These are phyloP conservation scores for Eubasilissa splendida DNA, from an alignment of 2,888 invertebrate genomes.

Conservation along the genomic window DNA sequence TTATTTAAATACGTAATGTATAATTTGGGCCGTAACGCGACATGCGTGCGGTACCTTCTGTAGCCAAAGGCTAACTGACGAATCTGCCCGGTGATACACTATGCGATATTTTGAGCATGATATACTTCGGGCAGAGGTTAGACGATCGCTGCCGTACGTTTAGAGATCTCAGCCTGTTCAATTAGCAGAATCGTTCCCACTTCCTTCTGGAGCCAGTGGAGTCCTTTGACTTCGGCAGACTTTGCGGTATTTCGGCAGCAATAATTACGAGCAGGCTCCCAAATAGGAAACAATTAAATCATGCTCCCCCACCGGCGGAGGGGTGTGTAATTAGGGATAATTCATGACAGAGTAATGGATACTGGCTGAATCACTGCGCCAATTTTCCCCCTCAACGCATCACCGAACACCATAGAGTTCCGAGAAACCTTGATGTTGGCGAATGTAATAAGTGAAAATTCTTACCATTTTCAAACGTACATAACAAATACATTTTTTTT, in stretches of 20 bases:
- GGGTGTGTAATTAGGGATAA: constrained; percentile 46
- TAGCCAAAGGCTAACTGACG: too few relatives aligned
- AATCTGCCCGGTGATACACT: too few relatives aligned
- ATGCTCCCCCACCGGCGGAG: constrained; percentile 31
- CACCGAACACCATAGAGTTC: constrained; percentile 26
- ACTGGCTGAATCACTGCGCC: constrained; percentile 47
- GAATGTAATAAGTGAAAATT: background rate
- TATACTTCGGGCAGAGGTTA: too few relatives aligned
- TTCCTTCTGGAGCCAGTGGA: constrained; percentile 1
- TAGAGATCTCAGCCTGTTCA: background rate
- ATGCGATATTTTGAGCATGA: too few relatives aligned
- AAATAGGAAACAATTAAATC: constrained; percentile 59
- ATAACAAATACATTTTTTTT: too few relatives aligned
- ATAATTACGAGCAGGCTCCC: constrained; percentile 53
- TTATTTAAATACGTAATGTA: too few relatives aligned
- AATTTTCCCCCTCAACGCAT: constrained; percentile 49
- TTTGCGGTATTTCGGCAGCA: constrained; percentile 41
- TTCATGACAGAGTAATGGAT: constrained; percentile 45
- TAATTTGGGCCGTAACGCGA: too few relatives aligned
- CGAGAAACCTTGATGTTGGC: background rate
- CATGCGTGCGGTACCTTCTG: too few relatives aligned
- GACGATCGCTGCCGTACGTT: too few relatives aligned
- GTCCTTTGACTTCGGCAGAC: constrained; percentile 31
- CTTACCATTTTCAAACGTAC: too few relatives aligned
- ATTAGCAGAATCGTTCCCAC: constrained; percentile 24